Conservation (phyloP, 2,888 invertebrate species). For the Trissolcus japonicus region DNA sequence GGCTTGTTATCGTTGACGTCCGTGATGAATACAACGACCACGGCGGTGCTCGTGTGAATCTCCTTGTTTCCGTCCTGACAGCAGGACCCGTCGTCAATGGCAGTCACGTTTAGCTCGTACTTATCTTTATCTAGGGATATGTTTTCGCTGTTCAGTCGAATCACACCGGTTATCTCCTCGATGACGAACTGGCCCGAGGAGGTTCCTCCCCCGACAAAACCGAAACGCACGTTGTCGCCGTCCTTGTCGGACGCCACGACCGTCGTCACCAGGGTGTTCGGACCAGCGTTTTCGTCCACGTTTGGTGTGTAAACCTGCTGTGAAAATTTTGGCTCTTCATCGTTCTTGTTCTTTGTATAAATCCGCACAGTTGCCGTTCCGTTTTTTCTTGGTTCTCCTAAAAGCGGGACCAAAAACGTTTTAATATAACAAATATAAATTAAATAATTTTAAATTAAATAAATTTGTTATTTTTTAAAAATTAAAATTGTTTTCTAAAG, state of each 20-base stretch:
- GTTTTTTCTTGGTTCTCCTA: conserved; percentile 91
- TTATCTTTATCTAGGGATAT: conserved; percentile 94
- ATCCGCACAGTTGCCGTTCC: conserved; percentile 95
- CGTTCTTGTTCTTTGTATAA: conserved; percentile 98
- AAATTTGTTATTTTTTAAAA: too few relatives aligned
- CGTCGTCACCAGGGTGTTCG: conserved; percentile 95
- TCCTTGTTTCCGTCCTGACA: conserved; percentile 92
- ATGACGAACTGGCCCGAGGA: conserved; percentile 95
- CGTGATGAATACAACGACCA: conserved; percentile 96
- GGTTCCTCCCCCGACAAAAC: conserved; percentile 92
- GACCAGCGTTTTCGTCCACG: conserved; percentile 96
- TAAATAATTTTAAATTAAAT: too few relatives aligned
- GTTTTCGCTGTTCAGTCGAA: conserved; percentile 90
- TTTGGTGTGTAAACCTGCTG: conserved; percentile 98
- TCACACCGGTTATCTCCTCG: conserved; percentile 96
- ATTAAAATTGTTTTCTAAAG: too few relatives aligned
- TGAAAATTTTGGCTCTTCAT: conserved; percentile 97
- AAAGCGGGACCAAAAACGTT: too few relatives aligned
- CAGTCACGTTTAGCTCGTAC: conserved; percentile 97
- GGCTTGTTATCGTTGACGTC: conserved; percentile 99
- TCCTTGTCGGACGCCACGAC: conserved; percentile 98
- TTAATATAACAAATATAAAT: too few relatives aligned
- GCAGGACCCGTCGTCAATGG: conserved; percentile 97
- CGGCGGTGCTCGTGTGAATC: conserved; percentile 94
- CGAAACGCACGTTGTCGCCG: conserved; percentile 96